phyloP scores from a whole-genome alignment of 1,140 invertebrate genomes.

The Drosophila mauritiana region DNA sequence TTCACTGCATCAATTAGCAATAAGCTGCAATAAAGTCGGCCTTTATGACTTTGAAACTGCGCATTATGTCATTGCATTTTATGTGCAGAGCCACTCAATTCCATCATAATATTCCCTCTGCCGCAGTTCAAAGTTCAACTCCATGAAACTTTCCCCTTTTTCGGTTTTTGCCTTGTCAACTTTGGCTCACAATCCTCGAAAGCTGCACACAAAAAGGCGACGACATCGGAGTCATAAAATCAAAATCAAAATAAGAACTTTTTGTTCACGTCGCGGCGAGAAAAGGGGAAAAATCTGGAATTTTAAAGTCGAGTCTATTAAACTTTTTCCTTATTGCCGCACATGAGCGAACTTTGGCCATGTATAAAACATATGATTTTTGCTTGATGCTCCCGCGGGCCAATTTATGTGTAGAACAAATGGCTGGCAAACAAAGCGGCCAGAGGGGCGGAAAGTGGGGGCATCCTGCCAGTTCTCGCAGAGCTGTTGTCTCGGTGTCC shows the following conservation, averaged over 20 bases:
- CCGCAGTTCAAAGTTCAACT: slow-evolving; percentile 10
- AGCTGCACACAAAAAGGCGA: slow-evolving; percentile 42
- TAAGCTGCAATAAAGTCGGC: slow-evolving; percentile 1
- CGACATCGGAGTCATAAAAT: slow-evolving; percentile 70
- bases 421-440: slow-evolving; percentile 52
- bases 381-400: slow-evolving; percentile 76
- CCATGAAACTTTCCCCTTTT: slow-evolving; percentile 26
- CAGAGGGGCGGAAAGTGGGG: slow-evolving; percentile 10
- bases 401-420: slow-evolving; percentile 79
- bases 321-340: slow-evolving; percentile 53
- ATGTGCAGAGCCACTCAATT: slow-evolving; percentile 19
- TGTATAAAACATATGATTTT: slow-evolving; percentile 83
- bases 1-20: slow-evolving; percentile 17
- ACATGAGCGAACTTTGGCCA: slow-evolving; percentile 57
- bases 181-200: slow-evolving; percentile 31
- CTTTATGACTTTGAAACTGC: slow-evolving; percentile 15
- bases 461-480: slow-evolving; percentile 1
- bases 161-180: slow-evolving; percentile 30
- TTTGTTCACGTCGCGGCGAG: slow-evolving; percentile 30
- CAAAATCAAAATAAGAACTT: slow-evolving; percentile 73
- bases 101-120: slow-evolving; percentile 30
- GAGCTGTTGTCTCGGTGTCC: neutral
- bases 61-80: slow-evolving; percentile 21
- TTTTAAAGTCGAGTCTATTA: slow-evolving; percentile 78
- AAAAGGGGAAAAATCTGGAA: slow-evolving; percentile 39